These are phyloP conservation scores for Rotaria macrura DNA, from an alignment of 2,888 invertebrate genomes.

Conservation along the genomic window DNA sequence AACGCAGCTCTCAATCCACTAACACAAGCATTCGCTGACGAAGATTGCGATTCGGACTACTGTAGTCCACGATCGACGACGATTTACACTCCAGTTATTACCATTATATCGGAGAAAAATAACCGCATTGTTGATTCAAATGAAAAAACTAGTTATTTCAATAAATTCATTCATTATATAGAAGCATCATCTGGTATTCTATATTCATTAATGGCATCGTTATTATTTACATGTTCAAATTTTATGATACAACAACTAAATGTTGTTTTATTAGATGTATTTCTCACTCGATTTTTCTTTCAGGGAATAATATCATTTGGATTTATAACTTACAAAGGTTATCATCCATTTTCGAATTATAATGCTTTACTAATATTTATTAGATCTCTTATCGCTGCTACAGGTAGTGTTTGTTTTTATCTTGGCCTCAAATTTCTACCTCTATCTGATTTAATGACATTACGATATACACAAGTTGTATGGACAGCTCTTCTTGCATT, in stretches of 20 bases:
- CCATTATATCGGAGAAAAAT: neutral
- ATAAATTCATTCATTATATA: neutral
- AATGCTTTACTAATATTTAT: neutral
- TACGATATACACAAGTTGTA: constrained; percentile 18
- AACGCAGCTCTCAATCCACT: neutral
- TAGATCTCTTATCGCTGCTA: neutral
- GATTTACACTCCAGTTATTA: neutral
- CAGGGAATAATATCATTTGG: neutral
- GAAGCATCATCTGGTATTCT: neutral
- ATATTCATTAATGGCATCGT: neutral
- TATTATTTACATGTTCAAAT: neutral
- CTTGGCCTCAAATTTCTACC: neutral
- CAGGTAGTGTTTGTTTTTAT: neutral
- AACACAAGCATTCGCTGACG: neutral
- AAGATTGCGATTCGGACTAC: no score
- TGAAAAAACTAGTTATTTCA: neutral
- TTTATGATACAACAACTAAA: neutral
- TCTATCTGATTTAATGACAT: neutral
- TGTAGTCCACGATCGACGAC: neutral
- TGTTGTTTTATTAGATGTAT: neutral
- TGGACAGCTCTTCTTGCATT: neutral
- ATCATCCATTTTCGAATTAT: neutral
- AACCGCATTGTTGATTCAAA: neutral
- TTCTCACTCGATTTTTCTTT: neutral
- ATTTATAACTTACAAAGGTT: neutral